Evolutionary conservation across 2,797 vertebrate species (phyloP), one percentile per base, ranked within the genome.

Genomic region (Champsocephalus gunnari): DNA sequence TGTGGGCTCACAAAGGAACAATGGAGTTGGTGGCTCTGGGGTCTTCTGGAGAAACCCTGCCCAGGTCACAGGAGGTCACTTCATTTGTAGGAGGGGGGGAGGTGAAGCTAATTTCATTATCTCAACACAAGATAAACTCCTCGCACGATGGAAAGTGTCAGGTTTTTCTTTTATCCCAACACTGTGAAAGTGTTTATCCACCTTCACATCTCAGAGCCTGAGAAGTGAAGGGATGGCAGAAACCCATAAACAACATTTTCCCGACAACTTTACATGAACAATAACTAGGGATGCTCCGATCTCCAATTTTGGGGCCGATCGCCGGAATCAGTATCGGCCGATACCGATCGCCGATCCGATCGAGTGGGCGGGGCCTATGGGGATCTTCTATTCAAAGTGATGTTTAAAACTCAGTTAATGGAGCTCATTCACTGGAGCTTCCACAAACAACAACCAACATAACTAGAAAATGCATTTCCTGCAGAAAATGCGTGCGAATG

Each of bases 91-190:
- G 69, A 77, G 88, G 34, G 88, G 86, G 84, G 85, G 74, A 54
- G 78, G 84, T 60, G 61, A 48, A 17, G 77, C 82, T 84, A 84
- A 88, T 94, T 92, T 94, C 86, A 94, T 93, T 92, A 90, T 90
- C 91, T 92, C 79, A 76, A 80, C 85, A 77, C 84, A 89, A 93
- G 91, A 92, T 94, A 92, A 94, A 93, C 90, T 92, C 84, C 60
- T 8, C 1, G 28, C 66, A 86, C 87, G 88, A 86, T 83, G 61
- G 66, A 77, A 73, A 77, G 80, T 76, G 77, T 84, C 74, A 54
- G 54, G 19, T 66, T 73, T 44, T 44, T 66, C 24, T 51, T 57
- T 45, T 16, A 64, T 56, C 38, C 13, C 3, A 5, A 50, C 44
- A 56, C 5, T 13, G 17, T 38, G 19, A 66, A 51, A 43, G 4